Conservation (phyloP, 2,888 invertebrate species). For the Gisinianus flammeolus region DNA sequence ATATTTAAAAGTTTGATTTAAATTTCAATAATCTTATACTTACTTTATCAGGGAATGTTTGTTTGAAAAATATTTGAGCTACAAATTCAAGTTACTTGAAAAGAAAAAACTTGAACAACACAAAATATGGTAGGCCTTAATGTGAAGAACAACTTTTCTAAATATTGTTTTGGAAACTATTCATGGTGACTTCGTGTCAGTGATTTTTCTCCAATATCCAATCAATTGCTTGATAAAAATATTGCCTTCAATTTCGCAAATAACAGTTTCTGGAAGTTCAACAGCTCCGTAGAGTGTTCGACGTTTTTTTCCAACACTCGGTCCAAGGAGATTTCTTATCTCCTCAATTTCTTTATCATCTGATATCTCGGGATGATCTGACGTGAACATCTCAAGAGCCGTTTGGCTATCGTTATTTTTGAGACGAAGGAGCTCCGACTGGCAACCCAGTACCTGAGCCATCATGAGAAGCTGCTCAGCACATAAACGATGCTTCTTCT, state of each 20-base stretch:
- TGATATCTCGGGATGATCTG: neutral
- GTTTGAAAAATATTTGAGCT: too few relatives aligned
- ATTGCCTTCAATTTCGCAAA: neutral
- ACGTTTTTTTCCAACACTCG: neutral
- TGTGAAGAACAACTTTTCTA: too few relatives aligned
- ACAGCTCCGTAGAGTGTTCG: constrained; percentile 16
- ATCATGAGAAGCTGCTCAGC: neutral
- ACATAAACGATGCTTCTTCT: neutral
- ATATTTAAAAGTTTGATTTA: too few relatives aligned
- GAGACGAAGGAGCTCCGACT: neutral
- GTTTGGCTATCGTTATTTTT: neutral
- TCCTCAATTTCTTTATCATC: neutral
- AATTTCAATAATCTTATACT: too few relatives aligned
- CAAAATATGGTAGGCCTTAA: too few relatives aligned
- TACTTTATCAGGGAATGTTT: too few relatives aligned
- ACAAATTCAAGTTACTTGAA: too few relatives aligned
- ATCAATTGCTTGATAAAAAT: neutral
- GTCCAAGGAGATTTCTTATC: neutral
- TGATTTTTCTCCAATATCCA: constrained; percentile 8
- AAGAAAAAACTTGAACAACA: too few relatives aligned
- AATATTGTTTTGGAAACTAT: too few relatives aligned
- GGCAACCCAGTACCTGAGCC: neutral
- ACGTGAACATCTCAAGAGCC: neutral
- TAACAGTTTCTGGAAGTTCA: neutral
- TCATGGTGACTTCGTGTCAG: too few relatives aligned